These are phyloP conservation scores for Nansenia antarctica DNA, from an alignment of 2,113 vertebrate genomes.

Conservation along the genomic window DNA sequence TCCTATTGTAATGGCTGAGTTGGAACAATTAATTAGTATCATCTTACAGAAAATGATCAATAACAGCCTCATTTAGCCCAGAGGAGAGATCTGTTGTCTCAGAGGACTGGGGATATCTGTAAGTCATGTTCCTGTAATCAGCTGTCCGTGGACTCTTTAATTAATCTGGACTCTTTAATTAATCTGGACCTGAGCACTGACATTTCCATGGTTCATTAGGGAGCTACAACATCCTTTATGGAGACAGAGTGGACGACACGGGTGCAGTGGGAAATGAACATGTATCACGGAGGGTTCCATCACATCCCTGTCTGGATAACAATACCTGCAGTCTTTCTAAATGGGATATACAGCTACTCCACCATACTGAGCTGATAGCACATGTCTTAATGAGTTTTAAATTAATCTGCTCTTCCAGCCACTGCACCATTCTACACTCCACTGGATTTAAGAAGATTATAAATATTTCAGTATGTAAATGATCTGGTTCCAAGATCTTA, in stretches of 20 bases:
- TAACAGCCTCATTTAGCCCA: slow-evolving; percentile 58
- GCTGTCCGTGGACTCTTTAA: slow-evolving; percentile 53
- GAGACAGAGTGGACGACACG: slow-evolving; percentile 40
- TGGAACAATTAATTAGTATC: slow-evolving; percentile 52
- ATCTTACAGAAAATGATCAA: slow-evolving; percentile 62
- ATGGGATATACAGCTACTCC: slow-evolving; percentile 15
- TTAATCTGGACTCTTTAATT: slow-evolving; percentile 67
- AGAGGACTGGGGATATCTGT: slow-evolving; percentile 51
- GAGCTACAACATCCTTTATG: slow-evolving; percentile 34
- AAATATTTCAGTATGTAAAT: slow-evolving; percentile 63
- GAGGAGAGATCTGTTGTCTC: slow-evolving; percentile 42
- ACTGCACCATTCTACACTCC: slow-evolving; percentile 38
- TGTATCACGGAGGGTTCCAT: slow-evolving; percentile 7
- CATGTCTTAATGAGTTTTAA: slow-evolving; percentile 56
- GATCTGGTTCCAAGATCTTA: slow-evolving; percentile 28
- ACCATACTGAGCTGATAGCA: slow-evolving; percentile 15
- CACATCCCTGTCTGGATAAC: slow-evolving; percentile 25
- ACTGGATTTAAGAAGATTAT: slow-evolving; percentile 49
- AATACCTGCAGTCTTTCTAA: slow-evolving; percentile 17
- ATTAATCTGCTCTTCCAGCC: slow-evolving; percentile 45
- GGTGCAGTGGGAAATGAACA: slow-evolving; percentile 24
- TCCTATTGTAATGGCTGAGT: slow-evolving; percentile 29
- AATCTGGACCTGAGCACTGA: slow-evolving; percentile 54
- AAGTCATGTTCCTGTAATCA: slow-evolving; percentile 68
- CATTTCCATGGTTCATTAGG: slow-evolving; percentile 65